Evolutionary conservation across 2,113 vertebrate species (phyloP), one percentile per base, ranked within the genome.

Genomic region (Ploceus nigricollis): DNA sequence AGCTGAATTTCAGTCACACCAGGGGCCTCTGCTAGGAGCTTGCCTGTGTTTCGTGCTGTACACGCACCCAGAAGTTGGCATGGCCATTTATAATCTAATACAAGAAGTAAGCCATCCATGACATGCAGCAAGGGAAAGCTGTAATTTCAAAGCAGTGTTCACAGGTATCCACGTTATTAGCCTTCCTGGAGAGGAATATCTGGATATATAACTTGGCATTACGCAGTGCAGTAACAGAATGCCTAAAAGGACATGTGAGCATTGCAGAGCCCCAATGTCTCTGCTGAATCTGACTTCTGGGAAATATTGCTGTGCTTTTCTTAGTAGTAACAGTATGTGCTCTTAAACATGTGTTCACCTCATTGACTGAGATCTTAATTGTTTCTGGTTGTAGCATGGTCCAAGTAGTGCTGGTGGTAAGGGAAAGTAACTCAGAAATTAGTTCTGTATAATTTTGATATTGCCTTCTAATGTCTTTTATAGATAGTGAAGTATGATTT

Each of bases 1-100:
- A 95, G 75, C 87, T 93, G 86, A 95, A 87, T 96, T 95, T 93
- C 76, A 70, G 87, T 91, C 72, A 69, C 93, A 92, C 82, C 85
- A 76, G 80, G 82, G 93, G 91, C 94, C 88, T 97, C 81, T 80
- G 90, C 58, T 82, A 77, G 92, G 81, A 84, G 95, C 78, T 73
- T 45, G 75, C 81, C 65, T 71, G 76, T 68, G 63, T 85, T 91
- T 25, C 0, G 2, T 91, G 75, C 75, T 47, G 69, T 37, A 66
- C 53, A 3, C 24, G 24, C 45, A 60, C 20, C 79, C 25, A 0
- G 33, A 87, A 81, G 35, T 69, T 94, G 80, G 83, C 92, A 64
- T 23, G 80, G 70, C 87, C 87, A 69, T 93, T 92, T 96, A 61
- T 93, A 92, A 90, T 83, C 82, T 89, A 66, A 83, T 90, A 81